Conservation (phyloP, 2,888 invertebrate genomes). For the Craniophora ligustri region DNA sequence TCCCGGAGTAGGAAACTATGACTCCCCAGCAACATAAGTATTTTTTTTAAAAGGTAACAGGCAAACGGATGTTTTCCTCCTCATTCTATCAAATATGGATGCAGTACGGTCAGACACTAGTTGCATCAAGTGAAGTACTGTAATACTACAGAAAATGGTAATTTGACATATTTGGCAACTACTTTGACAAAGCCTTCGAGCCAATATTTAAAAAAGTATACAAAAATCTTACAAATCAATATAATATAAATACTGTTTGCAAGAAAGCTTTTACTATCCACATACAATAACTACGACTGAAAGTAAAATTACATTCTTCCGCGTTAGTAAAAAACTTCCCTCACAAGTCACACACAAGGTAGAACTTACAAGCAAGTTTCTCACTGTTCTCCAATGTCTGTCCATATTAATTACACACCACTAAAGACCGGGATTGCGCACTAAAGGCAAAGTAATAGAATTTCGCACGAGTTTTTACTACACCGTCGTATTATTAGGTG, state of each 20-base stretch:
- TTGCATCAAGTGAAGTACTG: no score
- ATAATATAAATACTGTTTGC: background rate
- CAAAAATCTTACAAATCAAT: background rate
- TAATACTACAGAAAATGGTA: no score
- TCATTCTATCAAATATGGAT: no score
- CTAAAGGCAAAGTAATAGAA: slow-evolving; percentile 28
- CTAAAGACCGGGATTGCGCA: slow-evolving; percentile 36
- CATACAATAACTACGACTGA: background rate
- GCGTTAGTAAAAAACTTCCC: slow-evolving; percentile 18
- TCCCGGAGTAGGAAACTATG: no score
- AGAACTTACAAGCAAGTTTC: slow-evolving; percentile 11
- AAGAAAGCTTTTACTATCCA: background rate
- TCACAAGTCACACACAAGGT: background rate
- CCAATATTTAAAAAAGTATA: no score
- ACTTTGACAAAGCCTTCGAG: no score
- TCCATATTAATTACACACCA: slow-evolving; percentile 34
- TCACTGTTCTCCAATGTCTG: slow-evolving; percentile 44
- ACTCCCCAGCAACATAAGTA: no score
- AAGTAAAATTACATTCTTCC: slow-evolving; percentile 27
- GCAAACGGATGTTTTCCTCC: no score
- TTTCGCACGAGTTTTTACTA: slow-evolving; percentile 53
- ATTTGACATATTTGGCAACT: no score
- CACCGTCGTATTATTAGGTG: slow-evolving; percentile 35
- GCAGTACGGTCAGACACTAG: no score
- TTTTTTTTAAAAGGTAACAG: no score